Base-by-base conservation (phyloP, 1,140 invertebrate genomes). In the Cydia fagiglandana region DNA sequence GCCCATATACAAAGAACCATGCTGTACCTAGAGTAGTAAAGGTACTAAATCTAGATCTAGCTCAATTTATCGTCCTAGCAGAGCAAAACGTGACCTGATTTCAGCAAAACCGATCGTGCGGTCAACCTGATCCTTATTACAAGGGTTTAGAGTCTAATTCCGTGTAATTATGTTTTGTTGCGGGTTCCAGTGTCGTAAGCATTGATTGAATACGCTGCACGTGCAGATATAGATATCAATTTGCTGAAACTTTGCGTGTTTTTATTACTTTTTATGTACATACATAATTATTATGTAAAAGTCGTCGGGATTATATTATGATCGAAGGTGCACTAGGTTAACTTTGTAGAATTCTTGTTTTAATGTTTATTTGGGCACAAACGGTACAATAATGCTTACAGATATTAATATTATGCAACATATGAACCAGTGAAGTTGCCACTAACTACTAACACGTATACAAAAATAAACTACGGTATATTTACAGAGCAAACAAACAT, bases 41-140 rank as follows among this genome's bases (percentile, higher is more conserved):
- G 50, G 15, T 15, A 17, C 53, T 17, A 9, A 0, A 17, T 7
- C 7, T 61, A 61, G 56, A 10, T 61, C 2, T 61, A 61, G 20
- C 10, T 24, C 20, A 61, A 24, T 56, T 17, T 56, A n/a, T 56
- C 15, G 53, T 9, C 17, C 56, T 61, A 61, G 56, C 56, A 61
- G 24, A 61, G 56, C 56, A 61, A 61, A 61, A 61, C 56, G 56
- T 61, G 56, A 61, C 56, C 20, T n/a, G 50, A 20, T 24, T 24
- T 7, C 9, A 10, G n/a, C 56, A 61, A 61, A 61, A 61, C 20
- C 56, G 56, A 61, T 61, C 3, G 56, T 61, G 56, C 56, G 10
- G 56, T 61, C 20, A 61, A 10, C 2, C 6, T 61, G 56, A 61
- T 12, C 7, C 20, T 4, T 61, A 61, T 61, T 61, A 61, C 56